phyloP scores from a whole-genome alignment of 2,888 invertebrate species.

The Cepaea hortensis region DNA sequence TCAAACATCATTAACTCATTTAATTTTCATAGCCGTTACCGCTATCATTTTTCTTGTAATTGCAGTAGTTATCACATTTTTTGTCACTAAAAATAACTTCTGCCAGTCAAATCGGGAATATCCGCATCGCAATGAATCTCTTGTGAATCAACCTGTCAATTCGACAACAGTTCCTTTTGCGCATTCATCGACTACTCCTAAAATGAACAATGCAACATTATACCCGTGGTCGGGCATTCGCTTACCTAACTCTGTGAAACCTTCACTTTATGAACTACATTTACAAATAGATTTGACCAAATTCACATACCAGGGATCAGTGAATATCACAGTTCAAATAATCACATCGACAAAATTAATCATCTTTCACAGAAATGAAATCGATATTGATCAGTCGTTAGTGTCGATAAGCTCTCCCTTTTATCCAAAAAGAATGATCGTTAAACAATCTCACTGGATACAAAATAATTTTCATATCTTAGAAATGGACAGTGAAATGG shows the following conservation, averaged over 20 bases:
- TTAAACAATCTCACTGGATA: constrained; percentile 55
- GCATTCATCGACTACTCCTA: background rate
- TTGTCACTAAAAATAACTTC: constrained; percentile 39
- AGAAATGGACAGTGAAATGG: constrained; percentile 56
- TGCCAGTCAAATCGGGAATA: background rate
- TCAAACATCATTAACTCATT: background rate
- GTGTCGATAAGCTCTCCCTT: constrained; percentile 48
- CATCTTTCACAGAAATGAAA: constrained; percentile 60
- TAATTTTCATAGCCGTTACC: constrained; percentile 12
- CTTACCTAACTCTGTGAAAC: constrained; percentile 61
- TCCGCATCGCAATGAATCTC: background rate
- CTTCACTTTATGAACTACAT: constrained; percentile 63
- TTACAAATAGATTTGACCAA: constrained; percentile 59
- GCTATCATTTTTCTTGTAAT: constrained; percentile 29
- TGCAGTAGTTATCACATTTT: constrained; percentile 31
- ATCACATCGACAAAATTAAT: constrained; percentile 58
- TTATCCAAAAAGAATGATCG: constrained; percentile 49
- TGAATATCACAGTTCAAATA: constrained; percentile 59
- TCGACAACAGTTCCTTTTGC: background rate
- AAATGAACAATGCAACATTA: background rate
- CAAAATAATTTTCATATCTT: constrained; percentile 62
- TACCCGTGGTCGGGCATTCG: constrained; percentile 60
- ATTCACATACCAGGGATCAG: constrained; percentile 58
- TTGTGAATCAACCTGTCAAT: background rate
- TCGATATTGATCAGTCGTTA: constrained; percentile 49